Base-by-base conservation (phyloP, 2,113 vertebrate species). In the Eurystomus gularis region DNA sequence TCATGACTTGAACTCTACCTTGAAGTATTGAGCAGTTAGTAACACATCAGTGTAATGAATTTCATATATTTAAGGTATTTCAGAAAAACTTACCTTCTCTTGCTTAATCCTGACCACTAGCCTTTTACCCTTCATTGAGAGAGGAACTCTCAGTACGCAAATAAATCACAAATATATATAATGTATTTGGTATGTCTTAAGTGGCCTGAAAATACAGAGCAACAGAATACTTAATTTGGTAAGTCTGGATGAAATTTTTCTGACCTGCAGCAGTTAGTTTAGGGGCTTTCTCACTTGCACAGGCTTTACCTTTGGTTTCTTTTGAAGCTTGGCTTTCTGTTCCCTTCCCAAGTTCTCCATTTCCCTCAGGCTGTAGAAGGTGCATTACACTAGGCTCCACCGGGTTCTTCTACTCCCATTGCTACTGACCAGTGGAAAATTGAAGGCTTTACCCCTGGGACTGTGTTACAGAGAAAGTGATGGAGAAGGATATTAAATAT, bases 321-420 rank as follows among this genome's bases (percentile, higher is more conserved):
- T 51, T 91, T 65, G 52, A 76, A 68, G 13, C 17, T 15, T 82
- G 29, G 8, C 10, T 85, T 54, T 88, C 76, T 77, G 24, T 80
- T 90, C 39, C 48, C 3, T 20, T 78, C 40, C 20, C 44, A 80
- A 3, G 20, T 55, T 72, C 62, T 79, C 39, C 9, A 16, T 54
- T 88, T 82, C 13, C 33, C 48, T 82, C 2, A 1, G 29, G 29
- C 15, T 76, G 19, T 3, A 35, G 29, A 64, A 69, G 52, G 12
- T 72, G 26, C 17, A 76, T 25, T 13, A n/a, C 2, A 4, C 8
- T 24, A 49, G 5, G 10, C 44, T 68, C 61, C 15, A 60, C 21
- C 11, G 1, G 2, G 4, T 15, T 35, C 6, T 39, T 13, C n/a
- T 68, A 15, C 40, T 69, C 8, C 29, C 11, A 2, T 52, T 2